These are phyloP conservation scores for Euphydryas editha DNA, from an alignment of 2,888 invertebrate species.

Conservation along the genomic window DNA sequence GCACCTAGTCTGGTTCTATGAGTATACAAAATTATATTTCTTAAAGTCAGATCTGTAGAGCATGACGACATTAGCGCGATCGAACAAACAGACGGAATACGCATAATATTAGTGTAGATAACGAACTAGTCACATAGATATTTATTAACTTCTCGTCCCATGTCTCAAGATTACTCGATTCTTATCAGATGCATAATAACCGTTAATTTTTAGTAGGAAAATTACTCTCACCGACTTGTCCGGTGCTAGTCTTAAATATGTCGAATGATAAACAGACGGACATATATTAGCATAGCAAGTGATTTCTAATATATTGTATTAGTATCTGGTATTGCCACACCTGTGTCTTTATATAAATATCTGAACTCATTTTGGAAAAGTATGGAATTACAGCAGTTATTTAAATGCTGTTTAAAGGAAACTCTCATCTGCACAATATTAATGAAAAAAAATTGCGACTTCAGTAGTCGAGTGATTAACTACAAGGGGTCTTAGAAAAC, in stretches of 20 bases:
- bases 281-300: background rate
- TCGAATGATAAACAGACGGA: background rate
- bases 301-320: background rate
- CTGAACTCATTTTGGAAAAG: background rate
- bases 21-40: too few species aligned
- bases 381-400: background rate
- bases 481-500: too few species aligned
- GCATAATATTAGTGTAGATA: too few species aligned
- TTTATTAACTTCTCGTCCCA: background rate
- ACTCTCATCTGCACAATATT: background rate
- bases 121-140: background rate
- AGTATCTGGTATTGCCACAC: background rate
- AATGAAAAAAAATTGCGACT: background rate
- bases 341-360: background rate
- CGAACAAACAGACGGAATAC: too few species aligned
- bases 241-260: background rate
- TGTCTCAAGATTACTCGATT: background rate
- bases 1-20: too few species aligned
- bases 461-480: too few species aligned
- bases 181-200: slow-evolving; percentile 4
- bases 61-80: too few species aligned
- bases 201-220: slow-evolving; percentile 4
- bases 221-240: background rate
- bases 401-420: background rate
- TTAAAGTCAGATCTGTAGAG: too few species aligned